Conservation (phyloP, 1,140 invertebrate genomes). For the Drosophila insularis region DNA sequence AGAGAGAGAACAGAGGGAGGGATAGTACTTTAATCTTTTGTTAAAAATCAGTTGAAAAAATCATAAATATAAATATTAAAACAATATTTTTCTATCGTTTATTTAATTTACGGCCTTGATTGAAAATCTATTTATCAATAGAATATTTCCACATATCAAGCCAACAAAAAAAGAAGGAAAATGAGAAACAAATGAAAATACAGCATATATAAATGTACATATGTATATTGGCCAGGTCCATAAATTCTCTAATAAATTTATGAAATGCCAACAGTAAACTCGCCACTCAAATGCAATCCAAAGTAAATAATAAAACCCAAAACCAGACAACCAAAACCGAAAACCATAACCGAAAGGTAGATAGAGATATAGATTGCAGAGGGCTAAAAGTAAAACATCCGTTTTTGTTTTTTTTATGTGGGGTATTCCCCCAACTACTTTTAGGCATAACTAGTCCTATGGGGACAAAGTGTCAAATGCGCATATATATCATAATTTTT, state of each 20-base stretch:
- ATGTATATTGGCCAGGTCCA: constrained; percentile 40
- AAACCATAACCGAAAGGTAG: no score
- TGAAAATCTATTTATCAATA: constrained; percentile 62
- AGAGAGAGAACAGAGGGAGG: neutral
- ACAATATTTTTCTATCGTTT: constrained; percentile 27
- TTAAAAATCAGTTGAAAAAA: neutral
- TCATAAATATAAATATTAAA: neutral
- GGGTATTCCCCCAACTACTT: neutral
- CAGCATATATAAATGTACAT: neutral
- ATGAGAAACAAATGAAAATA: neutral
- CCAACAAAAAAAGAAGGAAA: neutral
- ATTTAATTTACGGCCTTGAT: constrained; percentile 65
- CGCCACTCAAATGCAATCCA: constrained; percentile 34
- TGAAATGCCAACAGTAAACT: constrained; percentile 26
- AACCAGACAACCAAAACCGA: neutral
- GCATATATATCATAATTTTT: neutral
- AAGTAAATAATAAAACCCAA: constrained; percentile 39
- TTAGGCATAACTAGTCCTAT: neutral
- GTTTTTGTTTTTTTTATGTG: constrained; percentile 9
- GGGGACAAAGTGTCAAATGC: neutral
- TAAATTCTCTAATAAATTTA: constrained; percentile 70
- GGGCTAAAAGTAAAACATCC: constrained; percentile 43
- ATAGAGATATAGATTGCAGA: neutral
- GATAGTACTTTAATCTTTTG: neutral
- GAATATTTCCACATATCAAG: no score